Evolutionary conservation across 2,888 invertebrate genomes (phyloP), one percentile per base, ranked within the genome.

Genomic region (Epicampocera succincta): DNA sequence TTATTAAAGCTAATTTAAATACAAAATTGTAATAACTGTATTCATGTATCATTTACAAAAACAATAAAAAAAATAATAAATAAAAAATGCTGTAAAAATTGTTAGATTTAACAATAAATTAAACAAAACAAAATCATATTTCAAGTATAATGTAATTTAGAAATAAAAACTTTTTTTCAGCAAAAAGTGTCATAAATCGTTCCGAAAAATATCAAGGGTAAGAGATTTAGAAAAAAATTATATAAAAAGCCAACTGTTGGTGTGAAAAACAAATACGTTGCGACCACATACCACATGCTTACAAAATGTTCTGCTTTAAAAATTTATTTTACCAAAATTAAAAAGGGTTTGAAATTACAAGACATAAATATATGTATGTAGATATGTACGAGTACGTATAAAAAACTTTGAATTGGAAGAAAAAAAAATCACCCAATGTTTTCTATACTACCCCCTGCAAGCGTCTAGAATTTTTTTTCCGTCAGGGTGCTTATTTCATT

Each of bases 201-300:
- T 66, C 12, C 48, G 38, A 50, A 29, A 60, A 61, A 56, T 17
- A 33, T 33, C 40, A 12, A 44, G 56, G 63, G 61, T 50, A 68
- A 77, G 68, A 42, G 40, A 61, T 38, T 42, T 29, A 58, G 50
- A 61, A 17, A 13, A 50, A 46, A 44, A 33, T 33, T 9, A 33
- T 6, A 33, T 3, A 40, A 48, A 52, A 71, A 54, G 15, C 25
- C 44, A 42, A 56, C 38, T 38, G 5, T 54, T 65, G 68, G 72
- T 69, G 69, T 73, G 46, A 81, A 73, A 63, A 63, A 78, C 78
- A 82, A 82, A 82, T 78, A 52, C 48, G 66, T 66, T 78, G 60
- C 66, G 74, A 78, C 82, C 82, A 78, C 82, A 82, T 78, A 78
- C 82, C 82, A 78, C 82, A 82, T 78, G 82, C 78, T 82, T 82